Conservation (phyloP, 2,888 invertebrate species). For the Hirtodrosophila trivittata region DNA sequence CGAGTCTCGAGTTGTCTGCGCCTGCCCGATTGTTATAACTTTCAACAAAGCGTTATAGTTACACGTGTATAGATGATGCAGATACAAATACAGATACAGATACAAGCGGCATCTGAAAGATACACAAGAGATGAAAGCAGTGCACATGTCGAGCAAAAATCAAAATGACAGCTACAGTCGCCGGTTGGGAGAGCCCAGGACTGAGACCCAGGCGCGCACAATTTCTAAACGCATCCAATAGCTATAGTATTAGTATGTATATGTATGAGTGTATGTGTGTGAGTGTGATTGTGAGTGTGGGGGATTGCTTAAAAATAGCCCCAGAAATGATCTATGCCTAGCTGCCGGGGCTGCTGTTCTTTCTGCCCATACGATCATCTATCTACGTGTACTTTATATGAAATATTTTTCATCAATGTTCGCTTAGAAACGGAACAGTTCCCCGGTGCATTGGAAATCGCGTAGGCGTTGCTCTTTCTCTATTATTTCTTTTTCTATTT, state of each 20-base stretch:
- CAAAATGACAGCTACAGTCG: conserved; percentile 63
- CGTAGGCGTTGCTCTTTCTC: conserved; percentile 48
- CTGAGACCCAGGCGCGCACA: conserved; percentile 29
- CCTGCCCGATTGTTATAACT: conserved; percentile 47
- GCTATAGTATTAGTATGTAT: conserved; percentile 40
- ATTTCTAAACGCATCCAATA: conserved; percentile 47
- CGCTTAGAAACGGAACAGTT: conserved; percentile 17
- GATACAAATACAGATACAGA: conserved; percentile 20
- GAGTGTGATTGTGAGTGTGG: conserved; percentile 23
- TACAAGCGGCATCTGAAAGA: conserved; percentile 36
- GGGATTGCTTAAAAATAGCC: conserved; percentile 65
- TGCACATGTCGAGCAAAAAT: conserved; percentile 69
- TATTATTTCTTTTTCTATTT: conserved; percentile 19
- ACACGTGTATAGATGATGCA: conserved; percentile 55
- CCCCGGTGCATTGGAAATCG: conserved; percentile 34
- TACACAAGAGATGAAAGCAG: conserved; percentile 61
- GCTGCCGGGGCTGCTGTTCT: conserved; percentile 49
- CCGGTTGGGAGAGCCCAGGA: conserved; percentile 19
- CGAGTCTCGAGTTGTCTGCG: conserved; percentile 23
- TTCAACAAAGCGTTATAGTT: conserved; percentile 70
- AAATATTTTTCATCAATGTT: conserved; percentile 64
- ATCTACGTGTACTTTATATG: conserved; percentile 23
- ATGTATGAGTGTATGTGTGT: conserved; percentile 14
- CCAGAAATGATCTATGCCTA: conserved; percentile 60
- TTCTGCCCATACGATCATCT: conserved; percentile 21